phyloP scores from a whole-genome alignment of 2,113 vertebrate genomes.

The Taurulus bubalis region DNA sequence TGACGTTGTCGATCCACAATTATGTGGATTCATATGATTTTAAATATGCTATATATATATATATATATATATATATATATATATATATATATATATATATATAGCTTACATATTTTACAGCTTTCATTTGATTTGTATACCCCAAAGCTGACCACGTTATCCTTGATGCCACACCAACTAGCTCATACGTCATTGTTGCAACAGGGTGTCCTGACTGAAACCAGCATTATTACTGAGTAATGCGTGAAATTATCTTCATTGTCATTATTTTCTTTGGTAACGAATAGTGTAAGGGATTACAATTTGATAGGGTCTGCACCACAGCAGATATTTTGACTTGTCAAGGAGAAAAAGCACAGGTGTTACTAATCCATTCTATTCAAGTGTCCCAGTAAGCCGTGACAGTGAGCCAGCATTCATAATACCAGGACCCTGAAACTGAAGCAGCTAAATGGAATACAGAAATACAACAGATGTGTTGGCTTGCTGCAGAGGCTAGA shows the following conservation, averaged over 20 bases:
- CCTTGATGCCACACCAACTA: neutral
- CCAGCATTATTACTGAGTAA: neutral
- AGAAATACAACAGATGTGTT: neutral
- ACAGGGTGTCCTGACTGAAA: neutral
- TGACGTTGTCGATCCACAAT: too few species aligned
- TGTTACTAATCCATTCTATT: neutral
- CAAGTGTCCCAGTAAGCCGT: neutral
- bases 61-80: too few species aligned
- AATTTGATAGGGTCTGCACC: neutral
- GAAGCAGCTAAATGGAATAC: neutral
- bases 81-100: too few species aligned
- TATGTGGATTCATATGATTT: too few species aligned
- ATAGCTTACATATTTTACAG: too few species aligned
- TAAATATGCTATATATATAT: too few species aligned
- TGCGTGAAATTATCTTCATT: too few species aligned
- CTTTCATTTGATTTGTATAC: neutral
- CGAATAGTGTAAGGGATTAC: neutral
- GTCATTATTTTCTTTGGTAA: neutral
- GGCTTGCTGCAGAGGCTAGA: neutral
- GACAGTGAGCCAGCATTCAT: neutral
- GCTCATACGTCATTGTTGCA: neutral
- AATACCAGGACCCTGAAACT: neutral
- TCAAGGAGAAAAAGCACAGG: neutral
- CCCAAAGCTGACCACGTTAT: neutral
- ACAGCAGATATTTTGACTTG: neutral